A percentile compares a stretch with the other conserved stretches of the same genome.
These are phyloP conservation scores for Stenichneumon culpator DNA, from an alignment of 2,888 invertebrate species.

Conservation along the genomic window DNA sequence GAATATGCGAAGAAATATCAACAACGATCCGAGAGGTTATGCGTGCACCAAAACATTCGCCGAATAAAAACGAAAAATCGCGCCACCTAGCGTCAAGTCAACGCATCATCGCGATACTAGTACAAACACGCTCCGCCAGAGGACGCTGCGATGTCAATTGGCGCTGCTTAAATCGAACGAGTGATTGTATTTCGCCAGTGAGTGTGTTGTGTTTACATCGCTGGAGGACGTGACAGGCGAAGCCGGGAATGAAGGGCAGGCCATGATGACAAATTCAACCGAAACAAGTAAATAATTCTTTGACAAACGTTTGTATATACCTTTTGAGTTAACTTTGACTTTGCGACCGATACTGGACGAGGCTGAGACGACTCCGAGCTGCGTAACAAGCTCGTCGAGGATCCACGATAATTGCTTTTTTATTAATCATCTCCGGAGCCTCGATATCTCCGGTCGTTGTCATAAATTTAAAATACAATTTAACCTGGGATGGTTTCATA, in stretches of 20 bases:
- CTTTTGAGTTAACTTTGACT: neutral
- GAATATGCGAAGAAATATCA: neutral
- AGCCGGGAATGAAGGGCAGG: neutral
- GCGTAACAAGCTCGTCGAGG: neutral
- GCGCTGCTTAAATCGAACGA: neutral
- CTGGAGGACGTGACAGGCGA: neutral
- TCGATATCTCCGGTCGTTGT: neutral
- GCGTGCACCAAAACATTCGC: conserved; percentile 22
- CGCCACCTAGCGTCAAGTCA: neutral
- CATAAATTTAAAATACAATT: conserved; percentile 1
- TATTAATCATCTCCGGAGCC: neutral
- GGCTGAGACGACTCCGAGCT: neutral
- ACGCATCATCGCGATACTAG: neutral
- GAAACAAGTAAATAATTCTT: neutral
- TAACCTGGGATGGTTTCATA: neutral
- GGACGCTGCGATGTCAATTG: conserved; percentile 18
- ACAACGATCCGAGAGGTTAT: conserved; percentile 33
- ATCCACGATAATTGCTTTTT: conserved; percentile 3
- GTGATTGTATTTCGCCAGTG: neutral
- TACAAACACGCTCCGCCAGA: neutral
- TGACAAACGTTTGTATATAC: neutral
- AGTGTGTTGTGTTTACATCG: neutral
- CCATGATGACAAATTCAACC: neutral
- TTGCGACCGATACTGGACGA: neutral
- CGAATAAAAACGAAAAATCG: too few relatives aligned